Conservation (phyloP, 2,888 invertebrate species). For the Sympetrum striolatum region DNA sequence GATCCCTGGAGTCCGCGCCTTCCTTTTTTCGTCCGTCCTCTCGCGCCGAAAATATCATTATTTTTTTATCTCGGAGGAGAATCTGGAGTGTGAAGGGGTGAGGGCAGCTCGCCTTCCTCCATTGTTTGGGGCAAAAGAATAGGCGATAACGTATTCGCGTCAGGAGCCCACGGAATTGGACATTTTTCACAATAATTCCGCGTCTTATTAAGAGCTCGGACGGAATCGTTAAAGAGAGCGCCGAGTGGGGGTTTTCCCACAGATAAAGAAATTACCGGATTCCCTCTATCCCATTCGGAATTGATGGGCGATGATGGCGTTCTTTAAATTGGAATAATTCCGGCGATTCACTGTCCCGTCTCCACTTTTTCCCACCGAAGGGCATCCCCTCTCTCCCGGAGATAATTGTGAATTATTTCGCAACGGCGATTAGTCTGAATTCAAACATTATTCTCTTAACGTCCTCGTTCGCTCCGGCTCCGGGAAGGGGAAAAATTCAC, state of each 20-base stretch:
- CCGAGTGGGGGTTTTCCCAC: background rate
- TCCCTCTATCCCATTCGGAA: background rate
- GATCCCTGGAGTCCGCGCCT: background rate
- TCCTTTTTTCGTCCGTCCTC: background rate
- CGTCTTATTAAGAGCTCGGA: background rate
- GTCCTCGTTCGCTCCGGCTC: background rate
- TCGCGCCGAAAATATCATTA: background rate
- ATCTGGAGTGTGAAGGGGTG: background rate
- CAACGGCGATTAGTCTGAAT: background rate
- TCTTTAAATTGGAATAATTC: constrained; percentile 1
- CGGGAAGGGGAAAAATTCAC: background rate
- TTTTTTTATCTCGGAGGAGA: background rate
- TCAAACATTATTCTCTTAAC: background rate
- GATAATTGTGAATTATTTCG: background rate
- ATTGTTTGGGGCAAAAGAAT: constrained; percentile 5
- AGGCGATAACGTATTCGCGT: constrained; percentile 23
- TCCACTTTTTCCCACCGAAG: background rate
- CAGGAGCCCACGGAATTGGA: constrained; percentile 19
- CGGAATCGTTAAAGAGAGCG: background rate
- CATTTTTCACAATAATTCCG: constrained; percentile 31
- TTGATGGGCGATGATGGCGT: background rate
- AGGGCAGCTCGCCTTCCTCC: background rate
- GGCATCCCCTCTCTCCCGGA: background rate
- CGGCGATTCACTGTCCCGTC: background rate
- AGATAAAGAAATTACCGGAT: constrained; percentile 8